These are phyloP conservation scores for Drosophila nigrodunni DNA, from an alignment of 1,140 invertebrate species.

Conservation along the genomic window DNA sequence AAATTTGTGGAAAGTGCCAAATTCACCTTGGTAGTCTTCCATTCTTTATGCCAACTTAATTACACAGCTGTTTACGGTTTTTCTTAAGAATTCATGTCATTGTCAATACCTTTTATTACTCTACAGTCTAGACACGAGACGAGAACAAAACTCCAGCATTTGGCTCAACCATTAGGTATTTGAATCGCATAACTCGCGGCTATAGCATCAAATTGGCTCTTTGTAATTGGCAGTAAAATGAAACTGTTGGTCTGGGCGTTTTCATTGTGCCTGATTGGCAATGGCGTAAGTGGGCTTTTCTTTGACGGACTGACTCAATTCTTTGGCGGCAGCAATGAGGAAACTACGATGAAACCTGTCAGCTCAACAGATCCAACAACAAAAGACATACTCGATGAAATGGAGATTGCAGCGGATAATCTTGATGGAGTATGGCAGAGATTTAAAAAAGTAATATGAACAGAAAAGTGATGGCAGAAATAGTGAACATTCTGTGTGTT, in stretches of 20 bases:
- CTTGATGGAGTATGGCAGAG: conserved; percentile 52
- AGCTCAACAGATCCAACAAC: conserved; percentile 23
- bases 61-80: conserved; percentile 52
- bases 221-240: conserved; percentile 39
- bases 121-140: neutral
- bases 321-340: conserved; percentile 25
- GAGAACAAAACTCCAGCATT: conserved; percentile 53
- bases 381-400: conserved; percentile 35
- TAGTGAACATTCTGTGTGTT: conserved; percentile 12
- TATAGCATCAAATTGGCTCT: conserved; percentile 10
- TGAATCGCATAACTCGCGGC: conserved; percentile 26
- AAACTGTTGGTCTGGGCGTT: conserved; percentile 48
- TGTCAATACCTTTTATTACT: conserved; percentile 11
- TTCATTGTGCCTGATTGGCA: conserved; percentile 19
- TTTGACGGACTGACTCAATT: conserved; percentile 43
- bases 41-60: conserved; percentile 20
- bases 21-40: neutral
- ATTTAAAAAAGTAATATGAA: conserved; percentile 59
- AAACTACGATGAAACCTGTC: neutral
- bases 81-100: conserved; percentile 48
- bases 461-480: neutral
- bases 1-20: neutral
- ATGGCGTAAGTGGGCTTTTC: conserved; percentile 40
- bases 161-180: conserved; percentile 35
- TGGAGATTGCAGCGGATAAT: conserved; percentile 50